Base-by-base conservation (phyloP, 1,140 invertebrate species). In the Hycleus cichorii region DNA sequence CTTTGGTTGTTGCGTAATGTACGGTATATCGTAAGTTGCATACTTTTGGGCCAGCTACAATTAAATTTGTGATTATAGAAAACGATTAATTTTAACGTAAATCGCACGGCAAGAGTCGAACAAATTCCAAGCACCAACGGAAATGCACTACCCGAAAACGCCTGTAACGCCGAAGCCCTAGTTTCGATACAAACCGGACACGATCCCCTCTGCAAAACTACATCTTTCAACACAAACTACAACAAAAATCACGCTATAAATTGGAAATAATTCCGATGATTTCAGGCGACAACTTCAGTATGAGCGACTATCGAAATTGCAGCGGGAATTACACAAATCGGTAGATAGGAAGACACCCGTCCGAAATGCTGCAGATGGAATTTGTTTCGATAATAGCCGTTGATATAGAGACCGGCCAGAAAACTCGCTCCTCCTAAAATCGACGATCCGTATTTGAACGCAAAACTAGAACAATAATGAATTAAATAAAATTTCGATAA, bases 1-100 rank as follows among this genome's bases (percentile, higher is more conserved):
- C 7, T 55, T 57, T 2, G 77, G 77, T 48, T 69, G 69, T 38
- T 76, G 69, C 3, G 68, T 72, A 27, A 78, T 56, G 9, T 73
- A 74, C 4, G 77, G 77, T 32, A 79, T 42, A n/a, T 76, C 64
- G 45, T 75, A 76, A 3, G 77, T 78, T 32, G 65, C 71, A 64
- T 75, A 76, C 39, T 73, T 65, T 27, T 74, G 67, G 32, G 77
- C 77, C 56, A 77, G 70, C 77, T 73, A 52, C 52, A 70, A 71
- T 10, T 54, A 49, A 52, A 53, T 42, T 12, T 42, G 26, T 47
- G n/a, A 57, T 10, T 32, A 43, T 39, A 40, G 4, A 46, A 46
- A 51, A 18, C 24, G 2, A 43, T 3, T 12, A 32, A n/a, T 11
- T 12, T 26, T 39, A 47, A 26, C 64, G 60, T 66, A 72, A 71